Evolutionary conservation across 2,113 vertebrate species (phyloP), one percentile per base, ranked within the genome.

Genomic region (Gasterosteus aculeatus): DNA sequence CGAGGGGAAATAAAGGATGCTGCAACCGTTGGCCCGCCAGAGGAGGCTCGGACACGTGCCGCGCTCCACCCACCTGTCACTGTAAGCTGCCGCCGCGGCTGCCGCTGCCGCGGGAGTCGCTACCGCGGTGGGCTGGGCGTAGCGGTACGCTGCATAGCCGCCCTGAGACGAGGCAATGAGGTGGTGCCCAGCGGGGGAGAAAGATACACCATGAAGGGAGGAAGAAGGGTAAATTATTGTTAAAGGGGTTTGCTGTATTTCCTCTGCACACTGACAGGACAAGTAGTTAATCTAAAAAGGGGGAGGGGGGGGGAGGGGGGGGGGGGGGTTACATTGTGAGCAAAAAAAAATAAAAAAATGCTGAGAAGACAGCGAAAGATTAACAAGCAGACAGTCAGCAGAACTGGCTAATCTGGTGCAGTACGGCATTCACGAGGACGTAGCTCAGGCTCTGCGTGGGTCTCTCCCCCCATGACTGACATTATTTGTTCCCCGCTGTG

Each of bases 91-190:
- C 0, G 94, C 93, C n/a, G 94, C 94, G 3, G 98, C 97, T 3
- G 98, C 97, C 6, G 98, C 97, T 61, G 96, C 96, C 0, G 97
- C 95, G 0, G 97, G 96, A 85, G 96, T 96, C 88, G 98, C 97
- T 93, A 97, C 97, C 53, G 98, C 98, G 80, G 98, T 93, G 0
- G 98, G 98, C 93, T 99, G 98, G 90, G 98, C 97, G 49, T 99
- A 99, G 92, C 98, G 97, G 94, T 99, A 99, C 72, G 98, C 96
- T 90, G 98, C 96, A 31, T 99, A 99, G 91, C 98, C 97, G 69
- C 97, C 97, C 98, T 99, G 94, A 59, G 77, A 84, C 54, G 44
- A 87, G 87, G 92, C 22, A 26, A 77, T 35, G 90, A 62, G 33
- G 68, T 38, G 35, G 35, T 33, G 33, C 33, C 33, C 33, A 33